Evolutionary conservation across 2,113 vertebrate genomes (phyloP).

Genomic region (Salvelinus alpinus): DNA sequence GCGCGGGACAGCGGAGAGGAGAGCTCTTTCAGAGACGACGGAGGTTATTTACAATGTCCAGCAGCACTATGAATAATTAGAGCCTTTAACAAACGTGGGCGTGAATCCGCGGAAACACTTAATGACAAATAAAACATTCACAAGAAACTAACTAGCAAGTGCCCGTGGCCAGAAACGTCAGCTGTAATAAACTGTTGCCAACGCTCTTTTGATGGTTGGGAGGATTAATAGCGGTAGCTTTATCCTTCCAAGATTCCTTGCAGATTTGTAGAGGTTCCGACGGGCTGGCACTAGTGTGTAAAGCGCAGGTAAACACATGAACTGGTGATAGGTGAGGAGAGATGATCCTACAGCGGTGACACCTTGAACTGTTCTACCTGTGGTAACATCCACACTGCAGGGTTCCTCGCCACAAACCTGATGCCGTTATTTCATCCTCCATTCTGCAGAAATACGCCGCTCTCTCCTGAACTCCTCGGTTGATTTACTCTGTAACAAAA

Average conservation of each 20-base stretch:
- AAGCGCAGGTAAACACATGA: slow-evolving; percentile 15
- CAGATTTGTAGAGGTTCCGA: not conserved
- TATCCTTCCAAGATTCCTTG: slow-evolving; percentile 17
- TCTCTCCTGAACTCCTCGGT: slow-evolving; percentile 8
- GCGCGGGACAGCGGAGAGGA: slow-evolving; percentile 38
- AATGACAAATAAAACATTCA: slow-evolving; percentile 78
- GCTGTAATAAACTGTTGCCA: slow-evolving; percentile 28
- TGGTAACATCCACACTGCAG: slow-evolving; percentile 62
- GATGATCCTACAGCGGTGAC: slow-evolving; percentile 46
- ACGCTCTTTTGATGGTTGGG: slow-evolving; percentile 28
- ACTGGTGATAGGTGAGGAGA: not conserved
- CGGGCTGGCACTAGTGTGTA: not conserved
- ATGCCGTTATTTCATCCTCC: slow-evolving; percentile 67
- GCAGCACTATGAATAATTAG: slow-evolving; percentile 75
- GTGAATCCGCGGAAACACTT: slow-evolving; percentile 75
- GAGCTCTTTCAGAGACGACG: slow-evolving; percentile 26
- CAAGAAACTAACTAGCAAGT: slow-evolving; percentile 52
- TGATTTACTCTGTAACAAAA: slow-evolving; percentile 20
- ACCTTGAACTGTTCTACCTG: slow-evolving; percentile 67
- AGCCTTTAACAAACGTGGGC: slow-evolving; percentile 75
- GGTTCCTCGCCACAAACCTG: slow-evolving; percentile 65
- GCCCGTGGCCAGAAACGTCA: slow-evolving; percentile 41
- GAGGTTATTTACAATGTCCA: slow-evolving; percentile 71
- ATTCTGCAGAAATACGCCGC: slow-evolving; percentile 60
- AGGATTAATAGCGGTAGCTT: slow-evolving; percentile 28